Evolutionary conservation across 2,888 invertebrate genomes (phyloP), one percentile per base, ranked within the genome.

Genomic region (Drosophila limbata): DNA sequence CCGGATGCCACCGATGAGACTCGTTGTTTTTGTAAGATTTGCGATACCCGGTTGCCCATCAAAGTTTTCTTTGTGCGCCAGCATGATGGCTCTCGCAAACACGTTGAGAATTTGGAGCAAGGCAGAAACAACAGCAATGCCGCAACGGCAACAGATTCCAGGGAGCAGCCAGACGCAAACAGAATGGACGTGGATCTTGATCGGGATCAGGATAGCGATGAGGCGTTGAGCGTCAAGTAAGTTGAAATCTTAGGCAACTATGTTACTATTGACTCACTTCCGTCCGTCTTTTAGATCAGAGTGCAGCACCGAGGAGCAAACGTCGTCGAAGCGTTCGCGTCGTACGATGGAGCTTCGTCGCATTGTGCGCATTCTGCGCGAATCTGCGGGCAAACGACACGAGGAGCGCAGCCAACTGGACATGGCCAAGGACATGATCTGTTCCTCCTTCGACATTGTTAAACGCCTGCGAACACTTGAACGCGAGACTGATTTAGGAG

Each of bases 341-440:
- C 77, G 70, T 8, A 77, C 79, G 0, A 10, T 47, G 40, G 83
- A 88, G 17, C 42, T 73, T 45, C 77, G 83, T 1, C 79, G 77
- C 11, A 59, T 85, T 1, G 25, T 84, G 4, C 77, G 74, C 0
- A 78, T 61, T 0, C 19, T 84, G 9, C 79, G 88, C 9, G 69
- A 77, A 10, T 72, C 89, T 1, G 15, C 69, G 33, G 57, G 69
- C 3, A 77, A 73, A 25, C 73, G 76, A 0, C 45, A 45, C 1
- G 75, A 81, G 0, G 83, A 89, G 8, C 77, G 88, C 31, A 70
- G 63, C 9, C 89, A 77, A n/a, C 13, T 88, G 25, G 86, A 88
- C 5, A 51, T 89, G 69, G 86, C 90, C 47, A 85, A 76, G 59
- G 88, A 85, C 10, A 89, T 89, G 83, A 79, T 86, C 1, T 73